Conservation (phyloP, 1,140 invertebrate species). For the Asbolus verrucosus region DNA sequence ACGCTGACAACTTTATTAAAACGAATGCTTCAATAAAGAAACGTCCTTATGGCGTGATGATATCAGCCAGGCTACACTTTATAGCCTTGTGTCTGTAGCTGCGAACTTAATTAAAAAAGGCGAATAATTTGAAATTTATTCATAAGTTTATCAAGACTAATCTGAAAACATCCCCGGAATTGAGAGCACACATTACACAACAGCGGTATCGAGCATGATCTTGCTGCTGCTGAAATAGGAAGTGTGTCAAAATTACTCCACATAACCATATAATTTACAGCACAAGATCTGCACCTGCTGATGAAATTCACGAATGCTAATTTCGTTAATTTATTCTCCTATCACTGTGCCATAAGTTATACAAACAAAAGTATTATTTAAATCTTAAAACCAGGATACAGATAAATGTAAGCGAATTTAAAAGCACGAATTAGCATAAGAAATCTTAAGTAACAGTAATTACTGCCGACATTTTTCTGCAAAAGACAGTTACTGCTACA, state of each 20-base stretch:
- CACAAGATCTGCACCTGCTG: conserved; percentile 13
- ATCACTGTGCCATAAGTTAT: too few species aligned
- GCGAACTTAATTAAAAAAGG: conserved; percentile 5
- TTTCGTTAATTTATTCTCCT: conserved; percentile 13
- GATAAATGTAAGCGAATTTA: too few species aligned
- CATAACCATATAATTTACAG: too few species aligned
- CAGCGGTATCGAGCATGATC: neutral
- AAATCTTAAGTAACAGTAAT: too few species aligned
- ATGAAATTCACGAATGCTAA: conserved; percentile 13
- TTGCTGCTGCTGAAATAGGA: conserved; percentile 16
- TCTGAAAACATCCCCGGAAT: neutral
- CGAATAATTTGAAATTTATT: neutral
- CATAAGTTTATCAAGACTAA: neutral
- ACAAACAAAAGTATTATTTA: too few species aligned
- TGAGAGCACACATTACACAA: neutral
- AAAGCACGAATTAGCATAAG: too few species aligned
- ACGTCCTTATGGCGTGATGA: conserved; percentile 7
- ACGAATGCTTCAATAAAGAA: conserved; percentile 5
- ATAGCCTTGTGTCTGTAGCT: neutral
- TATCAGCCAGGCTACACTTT: neutral
- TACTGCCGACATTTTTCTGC: too few species aligned
- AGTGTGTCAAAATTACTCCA: neutral
- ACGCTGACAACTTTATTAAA: conserved; percentile 5
- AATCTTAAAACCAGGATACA: too few species aligned
- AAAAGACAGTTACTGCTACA: too few species aligned